These are phyloP conservation scores for Cassiopea xamachana DNA, from an alignment of 30 jellyfish, hydroid and myxozoan genomes.

Conservation along the genomic window DNA sequence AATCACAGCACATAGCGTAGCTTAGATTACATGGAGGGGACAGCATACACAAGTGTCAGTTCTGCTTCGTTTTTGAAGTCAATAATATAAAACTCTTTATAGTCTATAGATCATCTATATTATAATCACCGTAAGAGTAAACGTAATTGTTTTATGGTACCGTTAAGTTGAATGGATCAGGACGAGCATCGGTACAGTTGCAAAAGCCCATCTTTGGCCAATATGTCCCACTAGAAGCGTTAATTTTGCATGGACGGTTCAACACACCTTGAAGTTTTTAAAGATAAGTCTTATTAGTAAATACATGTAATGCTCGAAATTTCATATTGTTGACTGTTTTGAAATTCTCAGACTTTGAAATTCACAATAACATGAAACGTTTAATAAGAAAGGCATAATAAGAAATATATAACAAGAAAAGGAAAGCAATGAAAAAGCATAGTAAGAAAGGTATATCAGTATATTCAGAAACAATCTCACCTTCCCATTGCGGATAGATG, in stretches of 20 bases:
- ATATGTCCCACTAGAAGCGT: slow-evolving; percentile 11
- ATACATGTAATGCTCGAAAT: too few relatives aligned
- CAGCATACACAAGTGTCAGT: too few relatives aligned
- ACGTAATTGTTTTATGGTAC: background rate
- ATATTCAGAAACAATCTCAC: background rate
- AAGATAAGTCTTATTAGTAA: too few relatives aligned
- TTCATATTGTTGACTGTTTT: too few relatives aligned
- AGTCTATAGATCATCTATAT: too few relatives aligned
- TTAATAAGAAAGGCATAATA: too few relatives aligned
- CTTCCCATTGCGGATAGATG: slow-evolving; percentile 36
- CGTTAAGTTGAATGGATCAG: slow-evolving; percentile 1
- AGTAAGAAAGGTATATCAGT: background rate
- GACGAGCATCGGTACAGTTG: slow-evolving; percentile 20
- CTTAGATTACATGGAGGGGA: too few relatives aligned
- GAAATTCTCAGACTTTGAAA: too few relatives aligned
- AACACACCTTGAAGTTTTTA: slow-evolving; percentile 6
- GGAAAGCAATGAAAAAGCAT: background rate
- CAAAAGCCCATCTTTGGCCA: slow-evolving; percentile 27
- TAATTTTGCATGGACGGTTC: slow-evolving; percentile 27
- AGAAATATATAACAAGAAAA: background rate
- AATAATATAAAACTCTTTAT: too few relatives aligned
- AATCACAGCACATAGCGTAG: too few relatives aligned
- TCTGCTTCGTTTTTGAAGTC: too few relatives aligned
- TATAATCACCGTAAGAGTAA: background rate
- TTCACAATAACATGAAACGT: too few relatives aligned